A percentile compares a stretch with the other conserved stretches of the same genome.
phyloP scores from a whole-genome alignment of 2,888 invertebrate genomes.

The Choristoneura rosaceana region DNA sequence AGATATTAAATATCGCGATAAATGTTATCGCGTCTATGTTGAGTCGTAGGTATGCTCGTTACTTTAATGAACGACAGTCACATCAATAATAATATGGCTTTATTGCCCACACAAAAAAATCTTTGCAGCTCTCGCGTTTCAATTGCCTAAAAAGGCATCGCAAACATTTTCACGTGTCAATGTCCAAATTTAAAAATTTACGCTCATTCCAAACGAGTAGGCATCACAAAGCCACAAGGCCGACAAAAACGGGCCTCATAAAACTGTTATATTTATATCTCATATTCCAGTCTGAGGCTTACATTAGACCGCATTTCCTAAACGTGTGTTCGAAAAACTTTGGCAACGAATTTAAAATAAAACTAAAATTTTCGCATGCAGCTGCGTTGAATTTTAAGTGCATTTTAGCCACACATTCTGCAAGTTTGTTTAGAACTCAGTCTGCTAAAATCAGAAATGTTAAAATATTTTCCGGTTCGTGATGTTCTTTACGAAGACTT shows the following conservation, averaged over 20 bases:
- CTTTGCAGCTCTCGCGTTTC: not conserved
- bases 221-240: conserved; percentile 29
- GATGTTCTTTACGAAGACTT: conserved; percentile 50
- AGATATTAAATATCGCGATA: too few species aligned
- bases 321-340: conserved; percentile 47
- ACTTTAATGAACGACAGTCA: not conserved
- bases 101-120: not conserved
- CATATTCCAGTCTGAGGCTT: conserved; percentile 47
- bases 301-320: conserved; percentile 56
- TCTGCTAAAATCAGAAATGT: conserved; percentile 63
- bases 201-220: conserved; percentile 17
- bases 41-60: too few species aligned
- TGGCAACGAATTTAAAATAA: conserved; percentile 49
- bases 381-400: conserved; percentile 68
- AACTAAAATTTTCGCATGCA: conserved; percentile 63
- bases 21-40: too few species aligned
- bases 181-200: conserved; percentile 31
- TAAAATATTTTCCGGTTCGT: conserved; percentile 59
- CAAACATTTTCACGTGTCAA: conserved; percentile 33
- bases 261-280: conserved; percentile 32
- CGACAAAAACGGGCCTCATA: conserved; percentile 30
- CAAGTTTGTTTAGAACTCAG: conserved; percentile 72
- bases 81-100: not conserved
- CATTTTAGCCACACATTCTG: conserved; percentile 59
- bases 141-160: conserved; percentile 14